Base-by-base conservation (phyloP, 1,140 invertebrate species). In the Halesus radiatus region DNA sequence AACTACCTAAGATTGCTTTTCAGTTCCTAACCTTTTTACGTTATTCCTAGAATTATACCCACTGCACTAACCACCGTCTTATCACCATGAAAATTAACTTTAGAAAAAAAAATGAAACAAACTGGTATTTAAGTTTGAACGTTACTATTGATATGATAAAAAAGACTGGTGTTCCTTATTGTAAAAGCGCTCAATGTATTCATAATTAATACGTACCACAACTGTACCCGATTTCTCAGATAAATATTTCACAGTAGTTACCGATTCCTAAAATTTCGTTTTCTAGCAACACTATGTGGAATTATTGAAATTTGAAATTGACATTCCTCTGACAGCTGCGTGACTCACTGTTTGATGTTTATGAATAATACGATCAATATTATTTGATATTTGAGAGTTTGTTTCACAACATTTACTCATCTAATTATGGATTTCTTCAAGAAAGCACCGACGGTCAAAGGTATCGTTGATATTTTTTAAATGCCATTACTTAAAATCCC, bases 391-490 rank as follows among this genome's bases (percentile, higher is more conserved):
- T 5, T 22, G 26, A 56, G 23, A 23, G 56, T 66, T 66, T 26
- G 3, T 66, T 16, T 66, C n/a, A 16, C 2, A 66, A 26, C 5
- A 32, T 37, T 37, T 37, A 37, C 32, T 37, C 32, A 64, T 15
- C 32, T 10, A 66, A 66, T 26, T 26, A 89, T 89, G 88, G 88
- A 91, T 86, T 88, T 91, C 76, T 92, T 92, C 81, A 90, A 85
- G 64, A 92, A 91, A 81, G 87, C 88, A 56, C 90, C 91, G n/a
- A 91, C 90, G 20, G 88, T 90, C 0, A 92, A 91, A 87, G 91
- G 88, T 90, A 85, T 81, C 3, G 18, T 20, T 76, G 23, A 76
- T 76, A 10, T 76, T 53, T 74, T 18, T 74, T 4, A 22, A 45
- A 45, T 45, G 37, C 13, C 10, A 45, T 45, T 45, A 13, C 37